phyloP scores from a whole-genome alignment of 2,797 vertebrate genomes.

The Hippopotamyrus pictus region DNA sequence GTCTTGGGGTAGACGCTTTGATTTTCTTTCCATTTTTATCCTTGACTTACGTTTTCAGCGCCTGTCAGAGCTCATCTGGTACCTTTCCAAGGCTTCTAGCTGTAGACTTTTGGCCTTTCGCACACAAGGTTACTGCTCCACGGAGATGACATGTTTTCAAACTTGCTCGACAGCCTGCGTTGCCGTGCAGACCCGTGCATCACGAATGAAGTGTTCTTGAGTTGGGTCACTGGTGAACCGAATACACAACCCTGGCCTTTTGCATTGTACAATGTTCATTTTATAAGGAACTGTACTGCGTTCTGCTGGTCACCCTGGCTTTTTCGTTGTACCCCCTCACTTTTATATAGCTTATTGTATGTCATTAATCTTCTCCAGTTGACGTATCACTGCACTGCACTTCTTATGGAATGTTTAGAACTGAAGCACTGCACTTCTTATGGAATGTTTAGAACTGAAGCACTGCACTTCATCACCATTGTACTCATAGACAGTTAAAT shows the following conservation, averaged over 20 bases:
- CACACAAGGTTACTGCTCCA: background rate
- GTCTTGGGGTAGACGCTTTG: background rate
- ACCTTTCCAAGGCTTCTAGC: background rate
- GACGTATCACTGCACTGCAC: background rate
- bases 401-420: background rate
- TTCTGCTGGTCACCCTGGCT: background rate
- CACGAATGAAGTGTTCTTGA: background rate
- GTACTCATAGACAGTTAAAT: background rate
- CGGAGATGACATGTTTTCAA: background rate
- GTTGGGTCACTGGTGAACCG: background rate
- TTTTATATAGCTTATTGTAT: background rate
- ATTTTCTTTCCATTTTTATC: background rate
- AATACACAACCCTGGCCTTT: background rate
- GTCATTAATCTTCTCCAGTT: background rate
- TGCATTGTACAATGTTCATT: background rate
- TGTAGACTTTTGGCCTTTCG: background rate
- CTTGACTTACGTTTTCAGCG: background rate
- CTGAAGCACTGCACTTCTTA: background rate
- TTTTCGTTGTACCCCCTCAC: background rate
- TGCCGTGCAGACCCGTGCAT: background rate
- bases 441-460: background rate
- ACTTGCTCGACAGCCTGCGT: background rate
- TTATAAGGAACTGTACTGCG: background rate
- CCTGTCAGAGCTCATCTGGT: background rate
- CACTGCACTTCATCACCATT: background rate